These are phyloP conservation scores for Parnassius orleans DNA, from an alignment of 2,888 invertebrate genomes.

Conservation along the genomic window DNA sequence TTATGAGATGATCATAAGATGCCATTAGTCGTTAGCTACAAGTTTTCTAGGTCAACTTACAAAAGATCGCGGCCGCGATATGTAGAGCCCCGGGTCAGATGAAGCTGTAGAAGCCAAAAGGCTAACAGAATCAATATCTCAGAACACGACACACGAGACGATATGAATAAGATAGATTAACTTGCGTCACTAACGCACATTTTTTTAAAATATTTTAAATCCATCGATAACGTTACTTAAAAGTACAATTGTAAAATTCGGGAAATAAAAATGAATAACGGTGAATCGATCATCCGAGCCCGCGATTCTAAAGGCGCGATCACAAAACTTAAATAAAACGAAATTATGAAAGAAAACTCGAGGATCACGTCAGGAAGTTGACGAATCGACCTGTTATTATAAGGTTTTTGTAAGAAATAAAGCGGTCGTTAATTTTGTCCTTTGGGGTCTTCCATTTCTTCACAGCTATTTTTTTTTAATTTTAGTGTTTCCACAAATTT, in stretches of 20 bases:
- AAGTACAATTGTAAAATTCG: conserved; percentile 7
- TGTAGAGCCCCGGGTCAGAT: too few relatives aligned
- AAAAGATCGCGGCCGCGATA: too few relatives aligned
- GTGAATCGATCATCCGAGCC: conserved; percentile 36
- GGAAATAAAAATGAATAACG: conserved; percentile 19
- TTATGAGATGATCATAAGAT: too few relatives aligned
- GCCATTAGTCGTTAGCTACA: too few relatives aligned
- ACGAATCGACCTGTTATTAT: conserved; percentile 29
- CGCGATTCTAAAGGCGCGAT: conserved; percentile 41
- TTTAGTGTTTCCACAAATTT: too few relatives aligned
- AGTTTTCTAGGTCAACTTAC: too few relatives aligned
- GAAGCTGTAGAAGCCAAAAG: too few relatives aligned
- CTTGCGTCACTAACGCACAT: neutral
- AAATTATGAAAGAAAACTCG: conserved; percentile 29
- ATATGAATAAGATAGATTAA: too few relatives aligned
- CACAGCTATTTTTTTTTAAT: neutral
- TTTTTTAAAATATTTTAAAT: conserved; percentile 3
- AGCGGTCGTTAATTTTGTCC: conserved; percentile 2
- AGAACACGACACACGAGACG: too few relatives aligned
- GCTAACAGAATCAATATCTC: too few relatives aligned
- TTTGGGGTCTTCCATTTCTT: too few relatives aligned
- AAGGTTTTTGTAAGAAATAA: conserved; percentile 1
- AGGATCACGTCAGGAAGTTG: conserved; percentile 37
- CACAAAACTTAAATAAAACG: conserved; percentile 40
- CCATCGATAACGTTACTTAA: neutral